Conservation (phyloP, 2,797 vertebrate genomes). For the Pantherophis alleghaniensis region DNA sequence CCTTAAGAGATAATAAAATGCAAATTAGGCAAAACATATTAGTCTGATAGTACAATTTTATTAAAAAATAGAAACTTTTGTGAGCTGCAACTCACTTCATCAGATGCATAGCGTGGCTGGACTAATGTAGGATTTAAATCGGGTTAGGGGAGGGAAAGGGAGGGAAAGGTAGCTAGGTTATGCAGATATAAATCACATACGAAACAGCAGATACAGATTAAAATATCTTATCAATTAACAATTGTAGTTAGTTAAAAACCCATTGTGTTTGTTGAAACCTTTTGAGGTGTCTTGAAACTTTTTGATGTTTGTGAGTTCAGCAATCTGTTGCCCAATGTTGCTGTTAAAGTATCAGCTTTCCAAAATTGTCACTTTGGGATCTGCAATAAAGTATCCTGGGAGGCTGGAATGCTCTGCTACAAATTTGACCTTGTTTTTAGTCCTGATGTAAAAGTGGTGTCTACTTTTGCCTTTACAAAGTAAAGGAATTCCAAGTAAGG, state of each 20-base stretch:
- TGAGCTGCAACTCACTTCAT: not conserved
- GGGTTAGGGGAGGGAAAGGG: not conserved
- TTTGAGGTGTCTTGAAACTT: not conserved
- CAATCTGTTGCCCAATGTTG: not conserved
- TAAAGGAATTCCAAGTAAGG: not conserved
- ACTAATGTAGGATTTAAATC: not conserved
- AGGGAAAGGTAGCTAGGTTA: not conserved
- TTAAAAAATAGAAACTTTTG: not conserved
- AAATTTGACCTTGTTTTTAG: not conserved
- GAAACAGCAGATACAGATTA: not conserved
- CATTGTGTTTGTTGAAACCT: not conserved
- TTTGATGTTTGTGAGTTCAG: not conserved
- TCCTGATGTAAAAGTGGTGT: not conserved
- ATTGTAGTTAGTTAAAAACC: not conserved
- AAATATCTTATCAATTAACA: not conserved
- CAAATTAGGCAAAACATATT: not conserved
- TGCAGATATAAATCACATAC: not conserved
- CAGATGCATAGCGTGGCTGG: not conserved
- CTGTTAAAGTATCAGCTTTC: not conserved
- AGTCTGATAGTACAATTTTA: not conserved
- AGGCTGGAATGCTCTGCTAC: not conserved
- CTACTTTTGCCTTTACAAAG: not conserved
- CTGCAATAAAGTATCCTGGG: not conserved
- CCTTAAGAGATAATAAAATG: conserved; percentile 19
- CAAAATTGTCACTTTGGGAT: not conserved